Percentiles rank a stretch among this genome's conserved stretches.
Evolutionary conservation across 2,797 vertebrate genomes (phyloP).

Genomic region (Coilia nasus): DNA sequence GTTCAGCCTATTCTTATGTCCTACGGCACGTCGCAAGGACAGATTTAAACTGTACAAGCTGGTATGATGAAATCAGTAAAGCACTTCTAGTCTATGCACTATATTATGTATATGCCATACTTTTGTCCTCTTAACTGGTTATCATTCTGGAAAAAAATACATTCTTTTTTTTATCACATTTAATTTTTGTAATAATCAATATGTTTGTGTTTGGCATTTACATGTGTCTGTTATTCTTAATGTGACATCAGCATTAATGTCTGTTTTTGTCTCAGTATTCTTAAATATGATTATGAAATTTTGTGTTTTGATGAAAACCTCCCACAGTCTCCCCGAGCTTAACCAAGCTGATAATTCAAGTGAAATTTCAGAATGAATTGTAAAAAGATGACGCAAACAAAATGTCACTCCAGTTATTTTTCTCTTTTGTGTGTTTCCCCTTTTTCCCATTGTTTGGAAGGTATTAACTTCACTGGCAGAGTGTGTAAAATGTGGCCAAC

Average conservation of each 20-base stretch:
- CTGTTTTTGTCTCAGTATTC: conserved; percentile 50
- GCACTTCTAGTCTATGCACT: conserved; percentile 77
- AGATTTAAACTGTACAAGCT: neutral
- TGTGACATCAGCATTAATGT: conserved; percentile 42
- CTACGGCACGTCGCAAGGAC: neutral
- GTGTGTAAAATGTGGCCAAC: conserved; percentile 8
- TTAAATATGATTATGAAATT: conserved; percentile 65
- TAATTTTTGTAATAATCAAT: conserved; percentile 63
- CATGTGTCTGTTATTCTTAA: conserved; percentile 60
- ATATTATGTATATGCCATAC: conserved; percentile 62
- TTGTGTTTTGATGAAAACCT: conserved; percentile 39
- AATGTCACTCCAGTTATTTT: neutral
- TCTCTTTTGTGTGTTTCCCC: neutral
- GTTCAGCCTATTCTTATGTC: neutral
- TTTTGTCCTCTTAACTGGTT: conserved; percentile 43
- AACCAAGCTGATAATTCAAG: neutral
- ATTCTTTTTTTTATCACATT: conserved; percentile 39
- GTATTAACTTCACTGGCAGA: neutral
- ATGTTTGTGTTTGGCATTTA: conserved; percentile 57
- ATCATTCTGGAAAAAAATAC: conserved; percentile 19
- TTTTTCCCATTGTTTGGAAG: neutral
- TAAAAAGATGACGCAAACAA: neutral
- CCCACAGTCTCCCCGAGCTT: neutral
- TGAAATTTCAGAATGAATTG: conserved; percentile 6
- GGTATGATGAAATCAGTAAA: conserved; percentile 34